Evolutionary conservation across 2,888 invertebrate genomes (phyloP), one percentile per base, ranked within the genome.

Genomic region (Julus scandinavius): DNA sequence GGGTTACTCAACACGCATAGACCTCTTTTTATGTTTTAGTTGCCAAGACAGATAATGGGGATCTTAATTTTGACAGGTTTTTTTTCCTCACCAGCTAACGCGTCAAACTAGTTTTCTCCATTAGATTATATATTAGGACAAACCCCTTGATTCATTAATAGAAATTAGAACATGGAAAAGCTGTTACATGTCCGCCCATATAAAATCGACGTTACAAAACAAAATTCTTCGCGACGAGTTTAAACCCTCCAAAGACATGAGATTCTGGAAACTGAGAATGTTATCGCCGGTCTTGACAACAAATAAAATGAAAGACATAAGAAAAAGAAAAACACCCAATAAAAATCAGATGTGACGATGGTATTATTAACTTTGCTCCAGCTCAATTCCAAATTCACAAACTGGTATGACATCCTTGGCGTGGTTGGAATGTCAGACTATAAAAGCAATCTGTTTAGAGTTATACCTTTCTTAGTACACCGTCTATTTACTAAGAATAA

Each of bases 121-220:
- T 63, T 63, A 63, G 63, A 63, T 63, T 63, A 63, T 17, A 63
- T 63, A 63, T n/a, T 17, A 63, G 63, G 54, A 54, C 54, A 54
- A 54, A 54, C 54, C n/a, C 63, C 63, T 63, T 63, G n/a, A 63
- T 63, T 63, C 63, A 63, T 63, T 63, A 63, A 63, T 63, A 63
- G n/a, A 63, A 63, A 63, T 63, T 63, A 63, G 63, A 63, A 63
- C 63, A 63, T 63, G 63, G 63, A 63, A 63, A 63, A 63, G 63
- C 63, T 63, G 63, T 63, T 63, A 63, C 63, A 63, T 63, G 63
- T 63, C 63, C 63, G n/a, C 63, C 63, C 63, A n/a, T 63, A 63
- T 17, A 63, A 63, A 63, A 58, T 58, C 11, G 49, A 58, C 58
- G 11, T 58, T 58, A 15, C 15, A 15, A 15, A 58, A 58, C 58